Evolutionary conservation across 2,888 invertebrate species (phyloP), one percentile per base, ranked within the genome.

Genomic region (Celastrina argiolus): DNA sequence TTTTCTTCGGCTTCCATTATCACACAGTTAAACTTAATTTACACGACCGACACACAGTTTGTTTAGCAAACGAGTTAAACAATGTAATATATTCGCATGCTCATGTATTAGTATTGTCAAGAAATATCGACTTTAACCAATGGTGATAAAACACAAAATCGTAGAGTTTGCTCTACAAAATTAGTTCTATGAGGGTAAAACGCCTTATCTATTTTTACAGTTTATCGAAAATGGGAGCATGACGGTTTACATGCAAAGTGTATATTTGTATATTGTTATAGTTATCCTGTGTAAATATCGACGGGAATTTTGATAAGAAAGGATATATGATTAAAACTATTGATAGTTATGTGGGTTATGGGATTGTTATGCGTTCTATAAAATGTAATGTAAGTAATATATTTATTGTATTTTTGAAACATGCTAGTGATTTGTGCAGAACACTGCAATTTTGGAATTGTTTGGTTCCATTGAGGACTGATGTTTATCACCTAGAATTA

Each of bases 141-240:
- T 36, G 2, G 36, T 4, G 6, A 22, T 61, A 39, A 36, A 39
- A 61, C 7, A 18, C 36, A 39, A 36, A 59, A 61, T 14, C 39
- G 31, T 22, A 14, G 6, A 16, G 10, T 18, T 5, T 1, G 5
- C 8, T 16, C 26, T 59, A 18, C 22, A 10, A 34, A 61, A 18
- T 39, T 39, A 36, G 14, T 18, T 18, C 39, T 61, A 14, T 36
- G 39, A 22, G 61, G 61, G 61, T 36, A 39, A 39, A 61, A 61
- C 22, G 61, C 61, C 26, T 39, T 61, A 61, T 61, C 61, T 61
- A 18, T 61, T 34, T 61, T 61, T 39, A 61, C n/a, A 1, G 61
- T 61, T 61, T 22, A 61, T 39, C 26, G 61, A 39, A 61, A 61
- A 61, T 5, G n/a, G 61, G 36, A 61, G 2, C 26, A 22, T 61